Evolutionary conservation across 2,888 invertebrate genomes (phyloP), one percentile per base, ranked within the genome.

Genomic region (Conus canariensis): DNA sequence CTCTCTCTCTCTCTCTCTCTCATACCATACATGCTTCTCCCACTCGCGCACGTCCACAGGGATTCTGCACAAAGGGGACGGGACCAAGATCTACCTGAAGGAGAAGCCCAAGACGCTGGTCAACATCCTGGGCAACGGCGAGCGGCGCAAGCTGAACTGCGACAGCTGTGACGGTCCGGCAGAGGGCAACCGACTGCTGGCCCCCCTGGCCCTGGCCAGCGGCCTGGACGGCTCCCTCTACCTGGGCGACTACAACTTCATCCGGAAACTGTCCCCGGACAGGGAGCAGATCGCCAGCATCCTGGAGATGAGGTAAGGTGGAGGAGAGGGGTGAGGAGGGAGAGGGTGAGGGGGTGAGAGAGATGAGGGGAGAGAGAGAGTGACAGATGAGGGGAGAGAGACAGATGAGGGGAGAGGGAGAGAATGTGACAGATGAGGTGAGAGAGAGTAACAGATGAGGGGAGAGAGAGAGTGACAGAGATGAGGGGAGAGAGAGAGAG

Each of bases 201-300:
- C 99, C 0, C 99, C 99, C 0, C 98, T 99, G 16, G 98, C 99
- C 5, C 97, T 99, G 90, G 98, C 99, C 3, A 98, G 98, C 30
- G 99, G 99, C 58, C 98, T 99, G 19, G 99, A 99, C 96, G 99
- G 99, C 77, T 98, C 98, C 93, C 97, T 99, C 87, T 99, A 99
- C 96, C 98, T 99, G 19, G 99, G 99, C 22, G 99, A 99, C 96
- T 99, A 99, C 96, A 99, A 99, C 97, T 97, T 99, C 91, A 95
- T 96, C 85, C 90, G 96, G n/a, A 96, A 96, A 90, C 92, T 96
- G 85, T 94, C 95, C 6, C 96, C 96, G 0, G 94, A 94, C 85
- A 90, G 96, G 58, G 94, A 95, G 83, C 95, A 95, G 90, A 95
- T 96, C 90, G 98, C 99, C 88, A 97, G 99, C 92, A 96, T 96